Conservation (phyloP, 1,140 invertebrate species). For the Lepidostoma basale region DNA sequence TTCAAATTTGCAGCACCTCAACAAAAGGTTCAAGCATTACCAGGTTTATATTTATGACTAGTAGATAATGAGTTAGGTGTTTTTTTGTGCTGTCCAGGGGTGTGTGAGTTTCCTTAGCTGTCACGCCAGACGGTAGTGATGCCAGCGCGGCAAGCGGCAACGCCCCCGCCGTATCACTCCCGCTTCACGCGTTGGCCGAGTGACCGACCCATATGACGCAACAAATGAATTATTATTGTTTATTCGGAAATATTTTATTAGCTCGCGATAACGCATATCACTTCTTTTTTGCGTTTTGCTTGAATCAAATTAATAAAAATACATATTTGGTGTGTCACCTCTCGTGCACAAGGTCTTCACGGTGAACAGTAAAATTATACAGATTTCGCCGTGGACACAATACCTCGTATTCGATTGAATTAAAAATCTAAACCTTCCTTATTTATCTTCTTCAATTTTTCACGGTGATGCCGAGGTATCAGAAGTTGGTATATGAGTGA, state of each 20-base stretch:
- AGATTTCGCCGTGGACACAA: too few species aligned
- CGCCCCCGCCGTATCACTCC: neutral
- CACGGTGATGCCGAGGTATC: too few species aligned
- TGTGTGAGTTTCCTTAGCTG: neutral
- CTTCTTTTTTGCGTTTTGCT: too few species aligned
- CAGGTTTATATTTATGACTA: neutral
- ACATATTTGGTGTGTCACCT: too few species aligned
- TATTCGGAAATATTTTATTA: neutral
- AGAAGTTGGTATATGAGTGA: too few species aligned
- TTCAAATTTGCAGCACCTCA: neutral
- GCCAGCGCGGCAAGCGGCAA: constrained; percentile 6
- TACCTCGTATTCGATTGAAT: too few species aligned
- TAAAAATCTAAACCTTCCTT: too few species aligned
- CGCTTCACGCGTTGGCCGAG: neutral
- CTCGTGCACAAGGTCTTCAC: too few species aligned
- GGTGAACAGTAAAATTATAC: too few species aligned
- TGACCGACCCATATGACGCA: neutral
- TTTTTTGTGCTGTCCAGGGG: neutral
- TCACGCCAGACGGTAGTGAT: constrained; percentile 20
- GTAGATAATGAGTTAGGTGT: neutral
- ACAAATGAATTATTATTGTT: neutral
- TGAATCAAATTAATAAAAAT: too few species aligned
- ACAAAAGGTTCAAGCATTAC: neutral
- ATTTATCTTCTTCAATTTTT: too few species aligned
- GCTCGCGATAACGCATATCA: too few species aligned